phyloP scores from a whole-genome alignment of 1,140 invertebrate species.

The Ditylenchus dipsaci region DNA sequence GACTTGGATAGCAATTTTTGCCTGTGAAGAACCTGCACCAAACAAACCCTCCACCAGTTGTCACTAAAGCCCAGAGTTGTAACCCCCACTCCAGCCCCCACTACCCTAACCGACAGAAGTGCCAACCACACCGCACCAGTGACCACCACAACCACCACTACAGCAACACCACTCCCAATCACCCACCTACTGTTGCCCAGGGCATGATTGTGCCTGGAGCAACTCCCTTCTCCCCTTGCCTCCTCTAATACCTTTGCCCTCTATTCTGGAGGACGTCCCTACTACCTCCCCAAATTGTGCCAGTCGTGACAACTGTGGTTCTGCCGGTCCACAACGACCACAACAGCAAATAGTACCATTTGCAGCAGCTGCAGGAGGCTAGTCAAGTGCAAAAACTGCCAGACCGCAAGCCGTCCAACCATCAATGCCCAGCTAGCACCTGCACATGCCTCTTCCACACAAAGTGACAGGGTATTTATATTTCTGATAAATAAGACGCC shows the following conservation, averaged over 20 bases:
- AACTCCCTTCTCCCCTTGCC: constrained; percentile 7
- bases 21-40: constrained; percentile 11
- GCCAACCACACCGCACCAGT: not conserved
- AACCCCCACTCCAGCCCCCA: not conserved
- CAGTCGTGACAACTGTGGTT: too few relatives aligned
- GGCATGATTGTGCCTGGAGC: constrained; percentile 11
- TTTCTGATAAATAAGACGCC: too few relatives aligned
- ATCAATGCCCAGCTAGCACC: too few relatives aligned
- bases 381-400: too few relatives aligned
- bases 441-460: too few relatives aligned
- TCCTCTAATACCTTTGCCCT: not conserved
- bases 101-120: not conserved
- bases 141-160: constrained; percentile 4
- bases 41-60: not conserved
- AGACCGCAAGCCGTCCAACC: too few relatives aligned
- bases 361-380: too few relatives aligned
- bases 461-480: too few relatives aligned
- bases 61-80: not conserved
- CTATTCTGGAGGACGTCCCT: too few relatives aligned
- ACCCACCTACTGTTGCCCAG: not conserved
- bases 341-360: too few relatives aligned
- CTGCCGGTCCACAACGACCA: too few relatives aligned
- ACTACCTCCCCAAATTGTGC: too few relatives aligned
- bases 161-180: not conserved
- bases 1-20: constrained; percentile 32